A percentile compares a stretch with the other conserved stretches of the same genome.
phyloP scores from a whole-genome alignment of 2,113 vertebrate genomes.

The Myxocyprinus asiaticus region DNA sequence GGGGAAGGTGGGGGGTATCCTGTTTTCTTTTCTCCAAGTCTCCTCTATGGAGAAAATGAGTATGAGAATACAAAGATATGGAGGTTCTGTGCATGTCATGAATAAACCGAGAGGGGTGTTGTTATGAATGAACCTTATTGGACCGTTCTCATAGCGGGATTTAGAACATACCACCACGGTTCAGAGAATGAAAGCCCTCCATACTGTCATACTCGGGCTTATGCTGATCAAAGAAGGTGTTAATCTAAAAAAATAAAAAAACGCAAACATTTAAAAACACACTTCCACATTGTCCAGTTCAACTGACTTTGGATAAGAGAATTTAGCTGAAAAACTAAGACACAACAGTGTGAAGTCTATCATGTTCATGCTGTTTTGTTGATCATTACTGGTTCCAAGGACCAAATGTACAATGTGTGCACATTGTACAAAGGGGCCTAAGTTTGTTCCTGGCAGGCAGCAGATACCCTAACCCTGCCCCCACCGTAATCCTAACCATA shows the following conservation, averaged over 20 bases:
- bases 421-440: no score
- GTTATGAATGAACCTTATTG: conserved; percentile 58
- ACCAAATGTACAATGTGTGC: no score
- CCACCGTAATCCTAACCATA: no score
- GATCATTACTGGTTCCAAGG: neutral
- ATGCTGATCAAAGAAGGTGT: conserved; percentile 17
- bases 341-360: conserved; percentile 1
- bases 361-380: conserved; percentile 7
- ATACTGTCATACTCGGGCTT: neutral
- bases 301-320: neutral
- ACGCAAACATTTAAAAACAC: no score
- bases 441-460: no score
- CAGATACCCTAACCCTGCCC: no score
- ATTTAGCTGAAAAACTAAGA: neutral
- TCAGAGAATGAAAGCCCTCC: conserved; percentile 5
- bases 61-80: conserved; percentile 16
- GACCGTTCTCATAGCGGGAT: conserved; percentile 7
- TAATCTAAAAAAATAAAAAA: neutral
- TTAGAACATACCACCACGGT: conserved; percentile 11
- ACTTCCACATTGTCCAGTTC: neutral
- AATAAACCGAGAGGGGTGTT: neutral
- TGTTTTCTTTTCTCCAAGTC: neutral
- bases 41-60: no score
- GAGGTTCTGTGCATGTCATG: conserved; percentile 22
- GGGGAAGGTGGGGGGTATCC: neutral